Evolutionary conservation across 2,113 vertebrate species (phyloP).

Genomic region (Lethenteron reissneri): DNA sequence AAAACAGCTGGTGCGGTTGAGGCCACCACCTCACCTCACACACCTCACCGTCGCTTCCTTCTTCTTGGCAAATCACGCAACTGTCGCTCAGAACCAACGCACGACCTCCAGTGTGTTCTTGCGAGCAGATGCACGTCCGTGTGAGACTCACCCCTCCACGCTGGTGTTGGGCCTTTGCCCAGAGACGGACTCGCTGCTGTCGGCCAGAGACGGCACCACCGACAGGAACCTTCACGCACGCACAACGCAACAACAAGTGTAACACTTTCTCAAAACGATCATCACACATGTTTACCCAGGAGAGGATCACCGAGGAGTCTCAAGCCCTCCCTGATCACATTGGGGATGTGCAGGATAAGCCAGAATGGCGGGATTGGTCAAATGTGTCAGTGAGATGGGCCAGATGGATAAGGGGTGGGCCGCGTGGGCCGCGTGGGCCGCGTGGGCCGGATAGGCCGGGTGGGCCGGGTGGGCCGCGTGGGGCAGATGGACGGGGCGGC

Average conservation of each 20-base stretch:
- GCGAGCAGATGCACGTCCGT: too few relatives aligned
- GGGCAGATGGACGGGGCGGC: background rate
- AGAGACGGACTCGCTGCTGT: conserved; percentile 90
- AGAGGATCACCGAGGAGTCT: too few relatives aligned
- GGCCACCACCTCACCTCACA: too few relatives aligned
- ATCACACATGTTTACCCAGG: background rate
- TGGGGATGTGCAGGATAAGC: background rate
- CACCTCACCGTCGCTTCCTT: too few relatives aligned
- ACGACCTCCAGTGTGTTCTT: too few relatives aligned
- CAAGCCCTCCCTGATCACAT: background rate
- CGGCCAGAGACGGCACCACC: conserved; percentile 77
- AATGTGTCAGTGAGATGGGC: background rate
- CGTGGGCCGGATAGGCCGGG: background rate
- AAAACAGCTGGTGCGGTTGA: too few relatives aligned
- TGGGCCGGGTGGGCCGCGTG: background rate
- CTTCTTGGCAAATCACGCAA: too few relatives aligned
- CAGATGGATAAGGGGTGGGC: background rate
- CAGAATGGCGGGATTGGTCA: background rate
- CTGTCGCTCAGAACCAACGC: too few relatives aligned
- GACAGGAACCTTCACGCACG: conserved; percentile 53
- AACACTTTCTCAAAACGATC: background rate
- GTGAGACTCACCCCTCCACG: conserved; percentile 55
- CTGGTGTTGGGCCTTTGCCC: conserved; percentile 94
- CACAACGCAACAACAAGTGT: conserved; percentile 8
- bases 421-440: too few relatives aligned